Percentiles rank a stretch among this genome's conserved stretches.
phyloP scores from a whole-genome alignment of 2,888 invertebrate genomes.

The Trissolcus brochymenae region DNA sequence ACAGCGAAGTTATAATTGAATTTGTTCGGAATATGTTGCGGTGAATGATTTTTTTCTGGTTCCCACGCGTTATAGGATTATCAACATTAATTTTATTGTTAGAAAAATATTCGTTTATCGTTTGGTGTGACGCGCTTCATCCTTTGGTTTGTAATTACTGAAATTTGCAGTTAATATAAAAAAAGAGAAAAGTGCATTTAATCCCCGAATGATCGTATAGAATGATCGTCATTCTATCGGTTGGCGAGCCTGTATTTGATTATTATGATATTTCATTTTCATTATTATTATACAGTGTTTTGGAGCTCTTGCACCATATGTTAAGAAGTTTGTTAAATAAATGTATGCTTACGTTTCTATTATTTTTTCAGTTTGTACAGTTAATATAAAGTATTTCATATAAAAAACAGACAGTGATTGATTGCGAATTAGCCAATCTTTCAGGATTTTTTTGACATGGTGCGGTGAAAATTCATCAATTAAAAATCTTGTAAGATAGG shows the following conservation, averaged over 20 bases:
- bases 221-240: slow-evolving; percentile 1
- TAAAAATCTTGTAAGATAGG: no score
- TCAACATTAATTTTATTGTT: slow-evolving; percentile 33
- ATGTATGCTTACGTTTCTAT: no score
- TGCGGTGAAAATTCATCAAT: no score
- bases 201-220: not conserved
- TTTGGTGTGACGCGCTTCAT: not conserved
- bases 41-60: slow-evolving; percentile 21
- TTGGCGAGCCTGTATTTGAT: slow-evolving; percentile 15
- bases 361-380: no score
- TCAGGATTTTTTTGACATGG: no score
- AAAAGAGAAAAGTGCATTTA: slow-evolving; percentile 20
- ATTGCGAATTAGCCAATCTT: no score
- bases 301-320: no score
- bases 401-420: no score
- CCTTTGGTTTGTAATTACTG: not conserved
- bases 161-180: not conserved
- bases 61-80: slow-evolving; percentile 25
- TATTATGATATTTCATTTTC: slow-evolving; percentile 15
- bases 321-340: no score
- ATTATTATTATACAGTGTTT: no score
- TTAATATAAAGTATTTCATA: no score
- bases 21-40: slow-evolving; percentile 50
- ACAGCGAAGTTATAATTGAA: slow-evolving; percentile 51
- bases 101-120: not conserved